Evolutionary conservation across 35 echinoderm and acorn worm species (phyloP).

Genomic region (Chiridota heheva): DNA sequence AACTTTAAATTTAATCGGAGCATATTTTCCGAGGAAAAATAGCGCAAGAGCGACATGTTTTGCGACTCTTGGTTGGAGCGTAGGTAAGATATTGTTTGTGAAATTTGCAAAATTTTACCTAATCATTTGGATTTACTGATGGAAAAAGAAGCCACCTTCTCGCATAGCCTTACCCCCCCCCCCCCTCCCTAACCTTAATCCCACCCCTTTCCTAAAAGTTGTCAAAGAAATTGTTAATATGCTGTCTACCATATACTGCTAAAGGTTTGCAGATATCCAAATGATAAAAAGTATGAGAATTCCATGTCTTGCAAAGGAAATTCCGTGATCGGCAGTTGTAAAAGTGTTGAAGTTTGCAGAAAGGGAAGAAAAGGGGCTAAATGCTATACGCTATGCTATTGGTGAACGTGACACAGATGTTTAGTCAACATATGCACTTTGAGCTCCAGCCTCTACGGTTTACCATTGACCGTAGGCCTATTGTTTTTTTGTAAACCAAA

Average conservation of each 20-base stretch:
- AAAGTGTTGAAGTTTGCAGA: no score
- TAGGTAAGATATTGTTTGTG: slow-evolving; percentile 59
- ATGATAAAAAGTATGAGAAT: no score
- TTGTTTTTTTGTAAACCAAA: no score
- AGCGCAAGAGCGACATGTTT: slow-evolving; percentile 94
- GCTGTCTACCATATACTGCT: background rate
- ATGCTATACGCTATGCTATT: no score
- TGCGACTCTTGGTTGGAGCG: slow-evolving; percentile 95
- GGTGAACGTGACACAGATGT: no score
- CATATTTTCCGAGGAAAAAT: slow-evolving; percentile 95
- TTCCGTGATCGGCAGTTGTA: no score
- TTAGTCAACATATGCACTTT: no score
- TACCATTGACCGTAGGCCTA: no score
- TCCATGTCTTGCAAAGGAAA: no score
- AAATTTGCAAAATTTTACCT: background rate
- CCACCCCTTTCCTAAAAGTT: background rate
- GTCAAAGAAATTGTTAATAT: background rate
- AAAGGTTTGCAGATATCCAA: background rate
- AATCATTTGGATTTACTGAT: background rate
- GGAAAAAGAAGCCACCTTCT: background rate
- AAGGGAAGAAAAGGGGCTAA: no score
- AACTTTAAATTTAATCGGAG: slow-evolving; percentile 78
- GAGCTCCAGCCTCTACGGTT: no score
- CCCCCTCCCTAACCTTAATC: background rate
- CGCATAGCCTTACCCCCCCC: background rate